Conservation (phyloP, 2,113 vertebrate species). For the Mirza zaza region DNA sequence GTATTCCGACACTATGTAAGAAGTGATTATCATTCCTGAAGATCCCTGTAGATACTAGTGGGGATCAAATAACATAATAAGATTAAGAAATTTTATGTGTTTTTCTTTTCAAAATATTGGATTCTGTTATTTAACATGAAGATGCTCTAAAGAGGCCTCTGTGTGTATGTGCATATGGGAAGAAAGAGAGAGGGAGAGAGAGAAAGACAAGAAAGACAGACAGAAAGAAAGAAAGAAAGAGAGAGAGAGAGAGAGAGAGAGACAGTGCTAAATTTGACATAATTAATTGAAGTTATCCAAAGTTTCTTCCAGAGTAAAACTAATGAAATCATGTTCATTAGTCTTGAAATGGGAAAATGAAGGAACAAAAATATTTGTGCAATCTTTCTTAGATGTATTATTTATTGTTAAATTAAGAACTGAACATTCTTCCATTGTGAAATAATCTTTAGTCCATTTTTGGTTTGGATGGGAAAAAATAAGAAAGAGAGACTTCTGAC, state of each 20-base stretch:
- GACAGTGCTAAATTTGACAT: too few relatives aligned
- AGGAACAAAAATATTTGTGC: neutral
- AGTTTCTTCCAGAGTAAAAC: neutral
- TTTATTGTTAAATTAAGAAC: neutral
- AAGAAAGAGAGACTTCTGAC: neutral
- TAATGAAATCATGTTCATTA: neutral
- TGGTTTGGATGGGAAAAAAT: neutral
- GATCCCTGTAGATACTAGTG: neutral
- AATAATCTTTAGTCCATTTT: neutral
- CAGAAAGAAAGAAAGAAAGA: too few relatives aligned
- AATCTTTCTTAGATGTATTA: neutral
- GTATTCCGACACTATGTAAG: neutral
- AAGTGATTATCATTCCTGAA: neutral
- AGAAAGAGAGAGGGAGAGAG: neutral
- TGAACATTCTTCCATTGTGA: neutral
- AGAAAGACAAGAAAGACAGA: neutral
- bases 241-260: rapidly evolving
- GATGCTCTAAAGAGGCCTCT: neutral
- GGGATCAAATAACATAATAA: neutral
- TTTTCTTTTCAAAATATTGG: neutral
- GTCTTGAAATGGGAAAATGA: neutral
- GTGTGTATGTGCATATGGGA: too few relatives aligned
- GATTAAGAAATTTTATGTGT: neutral
- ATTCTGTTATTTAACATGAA: neutral
- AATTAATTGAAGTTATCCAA: neutral